Conservation (phyloP, 1,140 invertebrate genomes). For the Orchesella cincta region DNA sequence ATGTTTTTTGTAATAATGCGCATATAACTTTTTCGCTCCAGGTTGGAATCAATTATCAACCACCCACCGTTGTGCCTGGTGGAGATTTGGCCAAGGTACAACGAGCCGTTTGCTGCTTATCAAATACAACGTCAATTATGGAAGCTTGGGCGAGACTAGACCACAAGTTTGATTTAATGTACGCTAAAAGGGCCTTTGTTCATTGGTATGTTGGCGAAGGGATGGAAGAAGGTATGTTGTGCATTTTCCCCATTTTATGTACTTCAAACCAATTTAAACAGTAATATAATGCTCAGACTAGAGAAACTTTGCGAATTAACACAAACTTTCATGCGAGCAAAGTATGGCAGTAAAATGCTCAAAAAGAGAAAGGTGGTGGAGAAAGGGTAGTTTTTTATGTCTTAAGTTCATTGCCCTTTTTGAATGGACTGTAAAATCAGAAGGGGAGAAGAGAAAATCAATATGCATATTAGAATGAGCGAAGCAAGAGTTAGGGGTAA, state of each 20-base stretch:
- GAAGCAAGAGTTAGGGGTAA: background rate
- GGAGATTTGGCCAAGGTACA: conserved; percentile 61
- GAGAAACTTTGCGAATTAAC: background rate
- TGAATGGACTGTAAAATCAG: background rate
- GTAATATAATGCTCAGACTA: conserved; percentile 53
- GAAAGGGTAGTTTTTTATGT: background rate
- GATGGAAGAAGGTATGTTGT: conserved; percentile 75
- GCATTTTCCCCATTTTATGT: no score
- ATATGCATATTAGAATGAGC: background rate
- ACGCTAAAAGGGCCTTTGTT: conserved; percentile 71
- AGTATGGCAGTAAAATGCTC: no score
- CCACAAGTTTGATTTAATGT: conserved; percentile 66
- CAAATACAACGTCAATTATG: conserved; percentile 57
- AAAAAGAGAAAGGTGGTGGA: background rate
- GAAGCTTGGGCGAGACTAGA: conserved; percentile 64
- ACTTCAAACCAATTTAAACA: conserved; percentile 64
- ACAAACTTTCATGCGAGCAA: no score
- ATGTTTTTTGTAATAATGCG: no score
- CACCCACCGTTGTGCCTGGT: conserved; percentile 57
- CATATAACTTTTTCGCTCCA: conserved; percentile 32
- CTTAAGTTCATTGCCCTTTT: background rate
- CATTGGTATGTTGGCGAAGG: conserved; percentile 79
- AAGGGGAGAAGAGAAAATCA: conserved; percentile 3
- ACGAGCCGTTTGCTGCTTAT: conserved; percentile 52
- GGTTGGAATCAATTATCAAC: conserved; percentile 56